Conservation (phyloP, 1,140 invertebrate species). For the Myzus persicae region DNA sequence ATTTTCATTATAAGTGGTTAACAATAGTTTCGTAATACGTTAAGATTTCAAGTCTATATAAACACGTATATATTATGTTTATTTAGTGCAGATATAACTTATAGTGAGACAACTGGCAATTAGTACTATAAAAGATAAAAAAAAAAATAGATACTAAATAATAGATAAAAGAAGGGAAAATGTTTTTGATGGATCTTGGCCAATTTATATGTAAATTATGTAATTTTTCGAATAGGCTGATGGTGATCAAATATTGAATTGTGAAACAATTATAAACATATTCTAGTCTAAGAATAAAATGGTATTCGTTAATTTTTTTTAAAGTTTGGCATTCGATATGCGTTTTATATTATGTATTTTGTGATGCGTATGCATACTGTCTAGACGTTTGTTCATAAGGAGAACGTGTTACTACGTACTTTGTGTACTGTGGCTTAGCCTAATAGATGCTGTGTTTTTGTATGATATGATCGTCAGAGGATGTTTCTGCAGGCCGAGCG, state of each 20-base stretch:
- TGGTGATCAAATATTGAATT: neutral
- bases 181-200: neutral
- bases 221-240: neutral
- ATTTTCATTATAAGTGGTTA: neutral
- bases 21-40: neutral
- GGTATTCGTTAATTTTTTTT: neutral
- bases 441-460: neutral
- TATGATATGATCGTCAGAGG: neutral
- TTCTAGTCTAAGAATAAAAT: neutral
- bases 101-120: neutral
- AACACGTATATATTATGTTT: neutral
- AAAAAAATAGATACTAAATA: neutral
- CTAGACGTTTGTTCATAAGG: neutral
- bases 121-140: neutral
- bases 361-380: neutral
- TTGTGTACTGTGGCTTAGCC: neutral
- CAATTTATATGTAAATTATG: neutral
- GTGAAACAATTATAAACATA: conserved; percentile 12
- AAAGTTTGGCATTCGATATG: neutral
- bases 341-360: neutral
- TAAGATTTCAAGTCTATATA: neutral
- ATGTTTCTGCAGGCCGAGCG: neutral
- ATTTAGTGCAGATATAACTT: neutral
- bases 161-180: neutral
- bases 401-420: neutral